A percentile compares a stretch with the other conserved stretches of the same genome.
Conservation (phyloP, 2,113 vertebrate species). For the Accipiter cooperii region DNA sequence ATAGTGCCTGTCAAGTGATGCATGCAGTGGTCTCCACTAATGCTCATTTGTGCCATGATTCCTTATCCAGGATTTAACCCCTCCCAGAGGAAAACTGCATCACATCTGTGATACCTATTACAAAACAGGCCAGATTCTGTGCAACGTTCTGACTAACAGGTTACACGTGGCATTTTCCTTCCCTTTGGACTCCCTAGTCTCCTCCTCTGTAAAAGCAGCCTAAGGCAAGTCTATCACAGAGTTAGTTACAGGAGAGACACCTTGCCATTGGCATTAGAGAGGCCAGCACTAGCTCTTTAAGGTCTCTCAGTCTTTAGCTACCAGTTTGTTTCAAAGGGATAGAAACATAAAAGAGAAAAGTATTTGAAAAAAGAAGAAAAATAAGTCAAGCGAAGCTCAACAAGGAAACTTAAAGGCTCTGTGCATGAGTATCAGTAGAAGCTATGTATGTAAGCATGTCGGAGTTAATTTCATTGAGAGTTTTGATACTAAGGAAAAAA, state of each 20-base stretch:
- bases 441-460: accelerated
- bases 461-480: not conserved
- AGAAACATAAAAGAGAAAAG: not conserved
- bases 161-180: not conserved
- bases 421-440: not conserved
- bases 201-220: not conserved
- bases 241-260: not conserved
- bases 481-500: not conserved
- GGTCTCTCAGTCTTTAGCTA: not conserved
- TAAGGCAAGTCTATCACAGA: not conserved
- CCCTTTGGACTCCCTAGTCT: not conserved
- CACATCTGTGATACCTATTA: not conserved
- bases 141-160: not conserved
- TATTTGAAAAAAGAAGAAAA: not conserved
- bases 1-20: not conserved
- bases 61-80: not conserved
- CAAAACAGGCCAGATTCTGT: not conserved
- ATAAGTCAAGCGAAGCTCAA: not conserved
- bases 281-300: not conserved
- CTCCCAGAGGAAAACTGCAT: not conserved
- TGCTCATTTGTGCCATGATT: not conserved
- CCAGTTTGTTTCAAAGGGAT: not conserved
- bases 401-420: not conserved
- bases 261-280: not conserved
- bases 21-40: not conserved